Base-by-base conservation (phyloP, 1,140 invertebrate species). In the Drosophila insularis region DNA sequence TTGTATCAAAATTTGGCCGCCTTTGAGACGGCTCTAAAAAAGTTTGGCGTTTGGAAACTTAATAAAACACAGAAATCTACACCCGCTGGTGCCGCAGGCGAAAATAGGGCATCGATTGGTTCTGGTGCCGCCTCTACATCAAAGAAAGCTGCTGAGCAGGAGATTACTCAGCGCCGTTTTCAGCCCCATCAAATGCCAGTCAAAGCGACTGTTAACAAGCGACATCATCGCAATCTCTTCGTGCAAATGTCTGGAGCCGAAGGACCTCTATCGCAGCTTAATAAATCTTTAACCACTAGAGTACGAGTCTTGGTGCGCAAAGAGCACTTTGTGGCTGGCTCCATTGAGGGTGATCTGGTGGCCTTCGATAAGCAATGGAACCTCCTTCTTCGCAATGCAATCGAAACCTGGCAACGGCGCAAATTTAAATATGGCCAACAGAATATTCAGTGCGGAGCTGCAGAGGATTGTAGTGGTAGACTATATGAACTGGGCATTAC, bases 301-400 rank as follows among this genome's bases (percentile, higher is more conserved):
- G 92, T 97, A 6, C 96, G 96, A 93, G 95, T 95, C 23, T 92
- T 94, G 60, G 95, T 95, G 0, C 93, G 96, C 53, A 94, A 94
- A 64, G 94, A 93, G 19, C 86, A 87, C 13, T 94, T 94, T 10
- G 93, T 98, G 17, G 93, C 97, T 73, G 97, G 98, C 14, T 94
- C 94, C 67, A 94, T 97, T 69, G 95, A 95, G 63, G 98, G 96
- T 2, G 96, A 94, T 78, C 92, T 99, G 27, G 94, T 95, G 14
- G 96, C 97, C 6, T 99, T 98, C 92, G 98, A 99, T 92, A 98
- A 98, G 91, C 97, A 98, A 90, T 98, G 97, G 96, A 99, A 99
- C 93, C 92, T 99, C 66, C 95, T 96, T 6, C 92, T 99, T 35
- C 94, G 94, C 43, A 97, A 99, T 92, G 97, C 98, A 2, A 94